Base-by-base conservation (phyloP, 2,113 vertebrate genomes). In the Prunella himalayana region DNA sequence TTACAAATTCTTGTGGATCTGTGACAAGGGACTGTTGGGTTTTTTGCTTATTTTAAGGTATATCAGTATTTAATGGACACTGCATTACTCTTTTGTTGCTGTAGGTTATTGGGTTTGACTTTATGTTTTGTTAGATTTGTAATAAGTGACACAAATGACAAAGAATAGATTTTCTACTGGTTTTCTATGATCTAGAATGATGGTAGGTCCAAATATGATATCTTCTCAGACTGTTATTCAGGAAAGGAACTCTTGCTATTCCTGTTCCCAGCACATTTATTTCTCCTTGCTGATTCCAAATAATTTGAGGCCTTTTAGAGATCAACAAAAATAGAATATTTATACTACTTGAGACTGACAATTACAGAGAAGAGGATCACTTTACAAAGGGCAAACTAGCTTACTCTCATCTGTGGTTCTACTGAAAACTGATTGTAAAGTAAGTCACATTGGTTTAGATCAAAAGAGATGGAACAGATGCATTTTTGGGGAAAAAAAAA, bases 21-120 rank as follows among this genome's bases (percentile, higher is more conserved):
- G 22, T 65, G 28, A 21, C 44, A 69, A 57, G 12, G 17, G 11
- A 56, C 1, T 39, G 8, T 2, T 47, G 21, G 21, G 1, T 0
- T 2, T 61, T 91, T 77, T 37, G 5, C 15, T 80, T 59, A 9
- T 54, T 93, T 80, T 59, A 90, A 59, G 16, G 68, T 22, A 70
- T 54, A 69, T 35, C 9, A 12, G 23, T 61, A 64, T 35, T 76
- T 88, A 71, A 72, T 60, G 9, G 70, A 39, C 2, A 7, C 8
- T 31, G 10, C 54, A 17, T 64, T 6, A 30, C 6, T 60, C 51
- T 31, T n/a, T 42, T n/a, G 1, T 21, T 60, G 11, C 3, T 64
- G 9, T n/a, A 60, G 4, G 7, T 12, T 57, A 54, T 30, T 59
- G 0, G 30, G n/a, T 53, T 65, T 53, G 21, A 14, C n/a, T 47